Conservation (phyloP, 2,113 vertebrate genomes). For the Tragelaphus buxtoni region DNA sequence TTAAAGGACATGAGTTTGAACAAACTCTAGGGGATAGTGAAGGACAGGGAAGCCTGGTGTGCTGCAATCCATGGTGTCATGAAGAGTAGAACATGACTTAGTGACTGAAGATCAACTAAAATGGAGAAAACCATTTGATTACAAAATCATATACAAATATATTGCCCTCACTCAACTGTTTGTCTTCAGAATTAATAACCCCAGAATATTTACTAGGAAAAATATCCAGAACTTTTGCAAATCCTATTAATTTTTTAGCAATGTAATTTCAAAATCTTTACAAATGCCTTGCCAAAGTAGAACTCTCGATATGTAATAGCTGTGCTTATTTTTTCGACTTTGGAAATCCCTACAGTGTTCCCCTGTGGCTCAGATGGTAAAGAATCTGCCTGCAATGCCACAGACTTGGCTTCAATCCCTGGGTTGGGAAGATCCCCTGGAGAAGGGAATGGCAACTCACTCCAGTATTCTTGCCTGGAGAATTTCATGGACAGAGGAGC, state of each 20-base stretch:
- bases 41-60: neutral
- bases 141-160: neutral
- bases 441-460: neutral
- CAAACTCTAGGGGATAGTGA: neutral
- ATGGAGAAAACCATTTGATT: neutral
- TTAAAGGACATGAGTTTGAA: neutral
- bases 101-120: neutral
- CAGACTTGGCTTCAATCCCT: neutral
- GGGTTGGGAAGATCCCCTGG: neutral
- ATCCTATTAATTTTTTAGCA: neutral
- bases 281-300: neutral
- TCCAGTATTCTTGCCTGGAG: neutral
- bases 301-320: neutral
- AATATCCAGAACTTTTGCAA: neutral
- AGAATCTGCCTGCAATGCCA: neutral
- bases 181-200: neutral
- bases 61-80: neutral
- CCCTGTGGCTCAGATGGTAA: neutral
- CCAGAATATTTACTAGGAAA: neutral
- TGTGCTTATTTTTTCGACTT: neutral
- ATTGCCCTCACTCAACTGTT: neutral
- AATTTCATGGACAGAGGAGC: neutral
- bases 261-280: neutral
- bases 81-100: neutral
- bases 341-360: neutral